Evolutionary conservation across 2,888 invertebrate genomes (phyloP).

Genomic region (Dolichopus griseipennis): DNA sequence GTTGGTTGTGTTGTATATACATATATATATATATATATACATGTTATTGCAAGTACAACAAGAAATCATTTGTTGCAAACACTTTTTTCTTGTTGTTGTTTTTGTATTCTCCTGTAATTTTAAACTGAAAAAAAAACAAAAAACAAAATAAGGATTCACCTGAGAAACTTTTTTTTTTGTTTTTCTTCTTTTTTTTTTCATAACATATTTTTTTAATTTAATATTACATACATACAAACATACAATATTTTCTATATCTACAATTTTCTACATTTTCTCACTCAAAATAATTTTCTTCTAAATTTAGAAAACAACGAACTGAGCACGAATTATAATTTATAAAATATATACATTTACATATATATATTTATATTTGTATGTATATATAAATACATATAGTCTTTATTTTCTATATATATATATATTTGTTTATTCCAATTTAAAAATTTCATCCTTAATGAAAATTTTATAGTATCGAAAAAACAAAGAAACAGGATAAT

Average conservation of each 20-base stretch:
- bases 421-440: background rate
- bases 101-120: too few species aligned
- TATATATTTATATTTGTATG: too few species aligned
- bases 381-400: too few species aligned
- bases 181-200: background rate
- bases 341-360: too few species aligned
- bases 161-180: background rate
- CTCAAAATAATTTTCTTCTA: background rate
- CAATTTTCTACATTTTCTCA: background rate
- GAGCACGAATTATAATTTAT: background rate
- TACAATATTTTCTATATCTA: background rate
- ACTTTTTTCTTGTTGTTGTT: background rate
- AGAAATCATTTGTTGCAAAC: conserved; percentile 1
- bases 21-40: too few species aligned
- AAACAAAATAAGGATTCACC: background rate
- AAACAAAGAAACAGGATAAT: background rate
- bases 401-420: too few species aligned
- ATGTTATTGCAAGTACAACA: background rate
- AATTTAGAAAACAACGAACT: conserved; percentile 2
- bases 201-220: background rate
- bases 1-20: too few species aligned
- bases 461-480: background rate
- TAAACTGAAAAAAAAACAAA: background rate
- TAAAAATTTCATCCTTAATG: conserved; percentile 3
- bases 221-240: background rate